A percentile compares a stretch with the other conserved stretches of the same genome.
These are phyloP conservation scores for Drosophila ironensis DNA, from an alignment of 1,140 invertebrate species.

Conservation along the genomic window DNA sequence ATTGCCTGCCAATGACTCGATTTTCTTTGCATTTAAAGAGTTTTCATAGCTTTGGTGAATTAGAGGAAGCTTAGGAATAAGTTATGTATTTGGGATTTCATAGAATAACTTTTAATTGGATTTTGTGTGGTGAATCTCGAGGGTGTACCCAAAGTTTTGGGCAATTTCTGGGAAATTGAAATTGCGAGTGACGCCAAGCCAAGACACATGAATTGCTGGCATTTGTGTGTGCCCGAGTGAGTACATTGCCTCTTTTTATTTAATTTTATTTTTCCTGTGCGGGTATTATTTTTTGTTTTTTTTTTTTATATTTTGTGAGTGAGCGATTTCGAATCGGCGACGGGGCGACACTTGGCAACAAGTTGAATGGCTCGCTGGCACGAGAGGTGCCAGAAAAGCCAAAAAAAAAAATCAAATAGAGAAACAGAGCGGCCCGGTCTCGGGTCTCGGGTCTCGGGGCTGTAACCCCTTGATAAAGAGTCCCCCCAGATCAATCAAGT, in stretches of 20 bases:
- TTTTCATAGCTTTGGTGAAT: too few species aligned
- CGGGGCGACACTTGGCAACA: conserved; percentile 60
- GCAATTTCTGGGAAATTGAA: conserved; percentile 22
- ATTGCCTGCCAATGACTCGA: too few species aligned
- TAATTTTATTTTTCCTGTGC: neutral
- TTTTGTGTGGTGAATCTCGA: too few species aligned
- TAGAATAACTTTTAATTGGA: too few species aligned
- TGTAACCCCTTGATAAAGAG: conserved; percentile 37
- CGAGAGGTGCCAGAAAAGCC: neutral
- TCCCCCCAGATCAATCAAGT: conserved; percentile 21
- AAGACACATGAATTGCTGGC: conserved; percentile 17
- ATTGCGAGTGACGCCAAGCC: conserved; percentile 27
- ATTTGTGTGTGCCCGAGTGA: neutral
- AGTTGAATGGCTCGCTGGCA: conserved; percentile 53
- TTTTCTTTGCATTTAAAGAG: too few species aligned
- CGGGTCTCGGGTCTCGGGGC: neutral
- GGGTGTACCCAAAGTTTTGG: too few species aligned
- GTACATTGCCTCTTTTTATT: conserved; percentile 38
- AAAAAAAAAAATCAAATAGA: too few species aligned
- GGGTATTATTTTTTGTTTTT: neutral
- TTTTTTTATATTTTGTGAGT: conserved; percentile 16
- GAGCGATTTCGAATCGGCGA: conserved; percentile 24
- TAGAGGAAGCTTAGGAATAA: too few species aligned
- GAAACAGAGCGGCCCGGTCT: too few species aligned
- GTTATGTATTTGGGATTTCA: too few species aligned